Conservation (phyloP, 2,797 vertebrate species). For the Pangasius djambal region DNA sequence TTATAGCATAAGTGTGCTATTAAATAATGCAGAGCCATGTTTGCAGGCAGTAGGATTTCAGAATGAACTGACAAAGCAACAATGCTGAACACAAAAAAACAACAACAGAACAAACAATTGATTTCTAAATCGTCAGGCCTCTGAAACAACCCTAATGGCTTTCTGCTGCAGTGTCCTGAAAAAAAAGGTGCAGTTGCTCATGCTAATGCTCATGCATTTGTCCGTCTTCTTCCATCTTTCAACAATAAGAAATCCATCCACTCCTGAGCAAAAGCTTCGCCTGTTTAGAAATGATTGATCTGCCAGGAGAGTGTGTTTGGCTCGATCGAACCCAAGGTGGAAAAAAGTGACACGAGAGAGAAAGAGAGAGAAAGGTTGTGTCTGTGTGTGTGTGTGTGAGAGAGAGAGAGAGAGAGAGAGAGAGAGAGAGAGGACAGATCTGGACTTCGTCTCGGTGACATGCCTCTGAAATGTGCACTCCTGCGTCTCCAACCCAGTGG, state of each 20-base stretch:
- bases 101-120: slow-evolving; percentile 11
- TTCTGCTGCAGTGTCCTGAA: slow-evolving; percentile 23
- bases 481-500: slow-evolving; percentile 20
- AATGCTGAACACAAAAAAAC: background rate
- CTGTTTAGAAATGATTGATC: slow-evolving; percentile 48
- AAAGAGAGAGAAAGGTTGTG: background rate
- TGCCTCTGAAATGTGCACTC: slow-evolving; percentile 26
- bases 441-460: slow-evolving; percentile 7
- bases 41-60: slow-evolving; percentile 14
- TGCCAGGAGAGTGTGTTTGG: slow-evolving; percentile 37
- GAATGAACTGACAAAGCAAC: background rate
- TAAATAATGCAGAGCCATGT: slow-evolving; percentile 20
- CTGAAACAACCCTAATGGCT: slow-evolving; percentile 25
- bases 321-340: slow-evolving; percentile 26
- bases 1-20: slow-evolving; percentile 24
- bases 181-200: slow-evolving; percentile 15
- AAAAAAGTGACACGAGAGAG: background rate
- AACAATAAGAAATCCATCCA: slow-evolving; percentile 42
- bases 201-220: slow-evolving; percentile 1
- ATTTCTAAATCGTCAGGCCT: background rate
- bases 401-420: slow-evolving; percentile 3
- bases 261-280: slow-evolving; percentile 24
- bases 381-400: background rate
- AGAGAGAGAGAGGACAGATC: slow-evolving; percentile 10
- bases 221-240: slow-evolving; percentile 6